A percentile compares a stretch with the other conserved stretches of the same genome.
These are phyloP conservation scores for Chymomyza fuscimana DNA, from an alignment of 2,888 invertebrate genomes.

Conservation along the genomic window DNA sequence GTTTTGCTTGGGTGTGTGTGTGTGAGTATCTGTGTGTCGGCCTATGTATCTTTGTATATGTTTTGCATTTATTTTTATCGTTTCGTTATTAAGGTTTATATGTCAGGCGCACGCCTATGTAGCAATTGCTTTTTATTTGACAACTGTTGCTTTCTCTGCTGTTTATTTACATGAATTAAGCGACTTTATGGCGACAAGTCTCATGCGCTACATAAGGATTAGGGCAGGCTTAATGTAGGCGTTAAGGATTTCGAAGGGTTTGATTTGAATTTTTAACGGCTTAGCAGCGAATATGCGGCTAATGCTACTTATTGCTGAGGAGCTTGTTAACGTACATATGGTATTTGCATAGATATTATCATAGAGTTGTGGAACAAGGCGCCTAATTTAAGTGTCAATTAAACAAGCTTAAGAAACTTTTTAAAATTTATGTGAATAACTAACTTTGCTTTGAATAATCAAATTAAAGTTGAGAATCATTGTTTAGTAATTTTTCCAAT, in stretches of 20 bases:
- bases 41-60: no score
- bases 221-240: constrained; percentile 4
- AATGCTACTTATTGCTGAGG: no score
- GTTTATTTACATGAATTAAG: not conserved
- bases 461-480: no score
- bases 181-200: not conserved
- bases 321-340: no score
- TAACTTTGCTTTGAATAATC: no score
- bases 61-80: not conserved
- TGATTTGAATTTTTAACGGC: not conserved
- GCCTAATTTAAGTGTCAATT: no score
- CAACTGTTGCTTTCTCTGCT: constrained; percentile 59
- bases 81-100: constrained; percentile 62
- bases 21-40: constrained; percentile 7
- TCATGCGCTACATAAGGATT: not conserved
- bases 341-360: no score
- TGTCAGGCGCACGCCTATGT: constrained; percentile 48
- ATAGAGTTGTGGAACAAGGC: no score
- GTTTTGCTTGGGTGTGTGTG: constrained; percentile 9
- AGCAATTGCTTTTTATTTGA: constrained; percentile 21
- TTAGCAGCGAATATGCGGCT: not conserved
- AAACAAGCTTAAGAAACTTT: no score
- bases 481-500: no score
- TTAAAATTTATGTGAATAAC: no score
- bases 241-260: not conserved